Evolutionary conservation across 2,113 vertebrate genomes (phyloP), one percentile per base, ranked within the genome.

Genomic region (Eolophus roseicapilla): DNA sequence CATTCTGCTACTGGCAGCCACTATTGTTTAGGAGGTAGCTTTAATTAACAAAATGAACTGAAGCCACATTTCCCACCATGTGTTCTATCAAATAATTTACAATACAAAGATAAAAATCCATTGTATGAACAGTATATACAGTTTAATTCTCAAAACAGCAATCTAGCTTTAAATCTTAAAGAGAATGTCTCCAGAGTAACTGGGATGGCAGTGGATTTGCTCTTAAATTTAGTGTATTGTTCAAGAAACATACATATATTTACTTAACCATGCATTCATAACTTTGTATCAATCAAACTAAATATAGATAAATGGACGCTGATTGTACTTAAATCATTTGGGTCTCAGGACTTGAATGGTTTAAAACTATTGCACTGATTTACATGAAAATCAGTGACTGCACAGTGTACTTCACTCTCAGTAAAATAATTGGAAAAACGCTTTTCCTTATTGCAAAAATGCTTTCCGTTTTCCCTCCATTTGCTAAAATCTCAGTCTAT

Each of bases 21-120:
- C 98, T 98, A 98, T 97, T 98, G 96, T 98, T 98, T 96, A 98
- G 98, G 99, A 99, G 99, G 99, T 99, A 99, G 99, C 99, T 99
- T 99, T 99, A 98, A 98, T 98, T 98, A 98, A 98, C 98, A 91
- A 98, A 98, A 98, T 97, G 97, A 98, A 98, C 97, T 97, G 97
- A 98, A 98, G 98, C 98, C 97, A 98, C 93, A 98, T 98, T 99
- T 99, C 99, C 98, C 98, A 98, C 98, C 98, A 96, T 95, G 96
- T 98, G 96, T 98, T 97, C 98, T 98, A 98, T 98, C 97, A 97
- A 99, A 99, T 99, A 99, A 99, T 99, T 99, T 99, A 99, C 94
- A 98, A 97, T 96, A 96, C 83, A 96, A 97, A 98, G 97, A 98
- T 98, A 98, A 98, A 98, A 97, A 98, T 97, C 97, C 87, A 98